Evolutionary conservation across 2,113 vertebrate genomes (phyloP).

Genomic region (Xiphophorus couchianus): DNA sequence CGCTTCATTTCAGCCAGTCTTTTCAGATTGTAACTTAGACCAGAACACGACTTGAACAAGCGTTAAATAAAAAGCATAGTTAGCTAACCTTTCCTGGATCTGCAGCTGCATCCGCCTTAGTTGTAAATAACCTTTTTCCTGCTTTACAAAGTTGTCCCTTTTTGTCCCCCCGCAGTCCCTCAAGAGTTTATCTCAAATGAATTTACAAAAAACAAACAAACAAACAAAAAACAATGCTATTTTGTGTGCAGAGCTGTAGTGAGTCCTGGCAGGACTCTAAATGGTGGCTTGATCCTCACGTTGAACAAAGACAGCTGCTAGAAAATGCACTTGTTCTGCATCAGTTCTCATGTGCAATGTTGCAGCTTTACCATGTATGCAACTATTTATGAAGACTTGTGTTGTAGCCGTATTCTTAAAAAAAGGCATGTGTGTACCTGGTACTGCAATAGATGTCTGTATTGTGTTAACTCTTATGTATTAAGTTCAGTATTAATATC

Average conservation of each 20-base stretch:
- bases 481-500: constrained; percentile 81
- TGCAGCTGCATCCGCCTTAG: constrained; percentile 90
- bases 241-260: constrained; percentile 71
- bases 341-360: constrained; percentile 98
- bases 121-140: constrained; percentile 91
- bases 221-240: constrained; percentile 52
- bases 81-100: constrained; percentile 74
- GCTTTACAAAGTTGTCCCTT: constrained; percentile 80
- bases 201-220: neutral
- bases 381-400: constrained; percentile 99
- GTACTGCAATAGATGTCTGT: constrained; percentile 88
- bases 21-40: constrained; percentile 45
- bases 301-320: constrained; percentile 83
- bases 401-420: constrained; percentile 96
- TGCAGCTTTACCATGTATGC: constrained; percentile 99
- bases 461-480: constrained; percentile 85
- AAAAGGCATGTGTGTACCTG: constrained; percentile 90
- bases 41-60: constrained; percentile 33
- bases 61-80: constrained; percentile 26
- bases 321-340: constrained; percentile 89
- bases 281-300: constrained; percentile 27
- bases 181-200: constrained; percentile 59
- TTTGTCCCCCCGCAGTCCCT: constrained; percentile 1
- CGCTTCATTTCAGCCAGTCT: constrained; percentile 32
- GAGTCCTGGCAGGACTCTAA: constrained; percentile 56